phyloP scores from a whole-genome alignment of 2,888 invertebrate genomes.

The Drosophila gaucha region DNA sequence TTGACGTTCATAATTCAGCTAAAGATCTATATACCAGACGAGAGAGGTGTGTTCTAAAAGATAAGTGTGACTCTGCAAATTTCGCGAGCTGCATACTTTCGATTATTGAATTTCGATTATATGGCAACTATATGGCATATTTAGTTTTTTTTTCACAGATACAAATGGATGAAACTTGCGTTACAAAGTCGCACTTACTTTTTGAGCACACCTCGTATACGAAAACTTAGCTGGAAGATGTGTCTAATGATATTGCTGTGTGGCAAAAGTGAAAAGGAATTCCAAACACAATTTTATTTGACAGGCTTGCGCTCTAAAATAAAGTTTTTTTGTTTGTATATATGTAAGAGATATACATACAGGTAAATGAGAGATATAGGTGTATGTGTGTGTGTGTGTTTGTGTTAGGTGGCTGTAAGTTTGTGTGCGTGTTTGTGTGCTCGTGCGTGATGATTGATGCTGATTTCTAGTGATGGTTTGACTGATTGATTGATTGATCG shows the following conservation, averaged over 20 bases:
- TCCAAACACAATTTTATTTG: constrained; percentile 14
- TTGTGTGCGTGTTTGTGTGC: not conserved
- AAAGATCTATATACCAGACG: not conserved
- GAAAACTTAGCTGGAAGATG: too few relatives aligned
- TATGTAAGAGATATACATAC: not conserved
- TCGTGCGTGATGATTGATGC: constrained; percentile 17
- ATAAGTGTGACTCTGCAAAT: not conserved
- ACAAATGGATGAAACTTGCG: constrained; percentile 2
- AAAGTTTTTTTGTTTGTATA: not conserved
- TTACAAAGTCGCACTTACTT: not conserved
- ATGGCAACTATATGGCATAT: too few relatives aligned
- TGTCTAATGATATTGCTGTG: not conserved
- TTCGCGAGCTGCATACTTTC: too few relatives aligned
- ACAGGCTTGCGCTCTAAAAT: constrained; percentile 3
- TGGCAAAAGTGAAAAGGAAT: not conserved
- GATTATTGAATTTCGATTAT: too few relatives aligned
- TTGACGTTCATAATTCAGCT: not conserved
- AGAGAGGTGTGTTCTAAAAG: not conserved
- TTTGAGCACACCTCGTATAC: not conserved
- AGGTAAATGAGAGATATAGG: not conserved
- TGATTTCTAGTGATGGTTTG: constrained; percentile 12
- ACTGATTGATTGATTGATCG: constrained; percentile 15
- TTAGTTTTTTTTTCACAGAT: too few relatives aligned
- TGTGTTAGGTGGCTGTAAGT: not conserved
- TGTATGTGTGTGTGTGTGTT: not conserved